phyloP scores from a whole-genome alignment of 2,113 vertebrate genomes.

The Agapornis roseicollis region DNA sequence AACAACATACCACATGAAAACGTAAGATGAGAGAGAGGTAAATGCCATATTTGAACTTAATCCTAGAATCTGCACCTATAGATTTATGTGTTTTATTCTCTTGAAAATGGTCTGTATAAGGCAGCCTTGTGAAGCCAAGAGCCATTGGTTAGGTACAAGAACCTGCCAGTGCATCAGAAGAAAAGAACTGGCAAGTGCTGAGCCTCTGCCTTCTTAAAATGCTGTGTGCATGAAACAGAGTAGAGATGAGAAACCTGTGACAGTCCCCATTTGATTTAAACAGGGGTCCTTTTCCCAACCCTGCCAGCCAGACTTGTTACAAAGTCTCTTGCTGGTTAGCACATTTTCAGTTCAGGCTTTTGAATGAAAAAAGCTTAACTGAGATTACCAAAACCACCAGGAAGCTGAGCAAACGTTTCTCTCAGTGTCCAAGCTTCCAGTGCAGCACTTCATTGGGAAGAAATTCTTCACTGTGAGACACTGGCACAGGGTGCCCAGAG shows the following conservation, averaged over 20 bases:
- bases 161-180: background rate
- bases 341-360: background rate
- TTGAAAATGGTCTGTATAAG: background rate
- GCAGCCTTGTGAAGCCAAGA: background rate
- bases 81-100: background rate
- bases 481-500: background rate
- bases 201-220: background rate
- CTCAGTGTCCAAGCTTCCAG: background rate
- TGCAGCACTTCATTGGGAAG: background rate
- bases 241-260: background rate
- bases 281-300: background rate
- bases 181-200: too few relatives aligned
- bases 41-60: background rate
- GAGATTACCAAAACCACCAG: background rate
- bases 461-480: background rate
- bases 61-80: background rate
- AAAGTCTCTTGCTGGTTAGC: background rate
- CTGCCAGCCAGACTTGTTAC: background rate
- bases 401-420: background rate
- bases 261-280: background rate
- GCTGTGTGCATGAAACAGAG: accelerated
- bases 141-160: background rate
- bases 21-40: accelerated
- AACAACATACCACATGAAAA: background rate
- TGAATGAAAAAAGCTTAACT: background rate